Base-by-base conservation (phyloP, 2,797 vertebrate genomes). In the Poecilia velifera region DNA sequence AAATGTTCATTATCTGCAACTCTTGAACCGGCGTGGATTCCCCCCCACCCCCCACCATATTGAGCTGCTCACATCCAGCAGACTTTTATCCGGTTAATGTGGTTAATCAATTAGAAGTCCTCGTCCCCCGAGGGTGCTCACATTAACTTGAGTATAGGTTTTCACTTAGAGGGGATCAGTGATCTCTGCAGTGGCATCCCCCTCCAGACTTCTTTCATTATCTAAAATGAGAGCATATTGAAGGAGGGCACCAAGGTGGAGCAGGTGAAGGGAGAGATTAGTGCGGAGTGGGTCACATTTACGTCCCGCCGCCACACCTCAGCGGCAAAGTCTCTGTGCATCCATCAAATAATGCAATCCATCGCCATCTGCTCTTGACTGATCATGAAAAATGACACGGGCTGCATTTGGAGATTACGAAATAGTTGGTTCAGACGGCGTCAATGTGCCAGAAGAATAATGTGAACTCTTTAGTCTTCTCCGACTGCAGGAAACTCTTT, bases 91-190 rank as follows among this genome's bases (percentile, higher is more conserved):
- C 85, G 64, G 90, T 82, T 93, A 94, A 94, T 93, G 90, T 92
- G 89, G 91, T 93, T 93, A 95, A 95, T 95, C 93, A 95, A 95
- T 95, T 95, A 94, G 91, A 92, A 88, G 92, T 91, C 92, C 90
- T 91, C 66, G 51, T 93, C 93, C 93, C 93, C 86, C 66, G 91
- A 89, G 94, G 93, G 90, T 90, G 77, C 91, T 94, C 93, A 93
- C 93, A 95, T 95, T 94, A 95, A 95, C 92, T 95, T 92, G 93
- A 95, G 93, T 95, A 95, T 95, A 94, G 94, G 94, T 95, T 95
- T 95, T 95, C 94, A 93, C 92, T 95, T 94, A 94, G 93, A 93
- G 90, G 87, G 92, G 94, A 95, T 95, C 93, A 94, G 92, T 91
- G 93, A 93, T 93, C 92, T 93, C 92, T 89, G 91, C 94, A 85